Evolutionary conservation across 2,888 invertebrate genomes (phyloP).

Genomic region (Acanthosepion esculentum): DNA sequence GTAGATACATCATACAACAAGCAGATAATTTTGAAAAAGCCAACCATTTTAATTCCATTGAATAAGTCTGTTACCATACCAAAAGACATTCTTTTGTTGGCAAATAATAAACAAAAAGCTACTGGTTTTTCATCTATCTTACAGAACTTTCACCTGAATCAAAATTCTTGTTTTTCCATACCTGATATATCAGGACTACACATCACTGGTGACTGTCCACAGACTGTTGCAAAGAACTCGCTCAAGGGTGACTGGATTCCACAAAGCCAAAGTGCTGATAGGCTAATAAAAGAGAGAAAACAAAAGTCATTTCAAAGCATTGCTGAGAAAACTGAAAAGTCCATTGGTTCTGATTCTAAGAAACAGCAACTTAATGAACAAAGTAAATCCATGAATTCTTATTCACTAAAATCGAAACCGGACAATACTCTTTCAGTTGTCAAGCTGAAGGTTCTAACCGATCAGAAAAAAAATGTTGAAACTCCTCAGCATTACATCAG

Average conservation of each 20-base stretch:
- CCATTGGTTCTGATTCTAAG: not conserved
- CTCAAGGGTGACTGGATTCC: not conserved
- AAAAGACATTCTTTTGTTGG: not conserved
- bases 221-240: not conserved
- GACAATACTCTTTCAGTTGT: not conserved
- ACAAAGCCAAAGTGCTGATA: not conserved
- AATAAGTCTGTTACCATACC: not conserved
- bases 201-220: not conserved
- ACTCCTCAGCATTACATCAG: not conserved
- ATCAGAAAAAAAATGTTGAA: not conserved
- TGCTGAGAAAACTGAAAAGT: not conserved
- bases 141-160: not conserved
- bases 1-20: not conserved
- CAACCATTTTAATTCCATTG: slow-evolving; percentile 35
- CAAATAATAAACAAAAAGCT: not conserved
- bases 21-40: not conserved
- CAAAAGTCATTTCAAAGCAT: not conserved
- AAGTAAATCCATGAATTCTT: too few relatives aligned
- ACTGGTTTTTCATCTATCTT: not conserved
- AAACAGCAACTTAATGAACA: not conserved
- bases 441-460: not conserved
- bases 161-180: not conserved
- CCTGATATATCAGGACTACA: not conserved
- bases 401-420: too few relatives aligned
- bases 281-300: not conserved